These are phyloP conservation scores for Heliconius sara DNA, from an alignment of 2,888 invertebrate species.

Conservation along the genomic window DNA sequence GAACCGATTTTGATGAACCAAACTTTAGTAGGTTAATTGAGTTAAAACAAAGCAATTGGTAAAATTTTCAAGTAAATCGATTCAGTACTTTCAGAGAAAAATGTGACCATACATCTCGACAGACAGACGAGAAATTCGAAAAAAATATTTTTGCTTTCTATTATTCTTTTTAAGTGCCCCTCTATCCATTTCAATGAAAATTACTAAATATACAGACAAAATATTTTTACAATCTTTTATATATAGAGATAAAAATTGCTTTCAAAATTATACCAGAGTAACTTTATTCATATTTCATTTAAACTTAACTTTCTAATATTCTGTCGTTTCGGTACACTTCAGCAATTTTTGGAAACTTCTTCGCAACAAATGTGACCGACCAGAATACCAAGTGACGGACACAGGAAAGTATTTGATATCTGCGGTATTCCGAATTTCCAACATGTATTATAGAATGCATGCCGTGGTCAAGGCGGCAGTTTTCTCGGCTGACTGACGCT, in stretches of 20 bases:
- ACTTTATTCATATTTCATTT: constrained; percentile 26
- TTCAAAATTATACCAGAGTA: constrained; percentile 22
- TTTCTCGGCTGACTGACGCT: constrained; percentile 36
- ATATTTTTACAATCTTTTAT: too few species aligned
- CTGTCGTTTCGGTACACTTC: constrained; percentile 12
- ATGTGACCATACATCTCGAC: too few species aligned
- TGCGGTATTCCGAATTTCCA: constrained; percentile 30
- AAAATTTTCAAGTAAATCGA: too few species aligned
- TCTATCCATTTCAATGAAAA: too few species aligned
- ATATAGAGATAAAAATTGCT: neutral
- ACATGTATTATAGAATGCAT: constrained; percentile 35
- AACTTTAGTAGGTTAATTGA: too few species aligned
- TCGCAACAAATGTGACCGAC: constrained; percentile 3
- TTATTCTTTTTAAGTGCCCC: too few species aligned
- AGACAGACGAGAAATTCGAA: too few species aligned
- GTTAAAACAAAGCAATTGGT: too few species aligned
- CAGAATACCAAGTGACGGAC: constrained; percentile 21
- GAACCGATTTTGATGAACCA: too few species aligned
- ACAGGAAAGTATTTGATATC: constrained; percentile 37
- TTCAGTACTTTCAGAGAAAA: too few species aligned
- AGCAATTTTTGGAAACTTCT: constrained; percentile 19
- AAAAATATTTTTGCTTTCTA: too few species aligned
- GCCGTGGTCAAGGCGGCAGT: constrained; percentile 41
- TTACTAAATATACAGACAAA: too few species aligned
- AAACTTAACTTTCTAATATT: constrained; percentile 21